Conservation (phyloP, 2,888 invertebrate genomes). For the Eupithecia pulchellata region DNA sequence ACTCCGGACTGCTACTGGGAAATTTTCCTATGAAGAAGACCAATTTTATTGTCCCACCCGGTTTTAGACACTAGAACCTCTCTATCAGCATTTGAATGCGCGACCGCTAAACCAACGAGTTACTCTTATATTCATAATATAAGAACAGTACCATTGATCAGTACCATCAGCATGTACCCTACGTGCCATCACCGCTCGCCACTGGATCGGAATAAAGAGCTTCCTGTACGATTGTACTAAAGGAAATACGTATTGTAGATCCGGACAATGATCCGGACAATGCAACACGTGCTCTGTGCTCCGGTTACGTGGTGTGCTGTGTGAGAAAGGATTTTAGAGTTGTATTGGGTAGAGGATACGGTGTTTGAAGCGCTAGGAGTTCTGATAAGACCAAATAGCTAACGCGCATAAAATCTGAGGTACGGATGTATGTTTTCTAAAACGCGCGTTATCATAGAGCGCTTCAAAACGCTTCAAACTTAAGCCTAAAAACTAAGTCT, state of each 20-base stretch:
- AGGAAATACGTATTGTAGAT: constrained; percentile 66
- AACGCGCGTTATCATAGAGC: too few relatives aligned
- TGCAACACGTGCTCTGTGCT: constrained; percentile 71
- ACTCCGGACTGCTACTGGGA: too few relatives aligned
- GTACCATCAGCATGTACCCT: constrained; percentile 45
- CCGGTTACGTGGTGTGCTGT: constrained; percentile 54
- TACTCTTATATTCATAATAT: not conserved
- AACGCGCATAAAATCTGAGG: not conserved
- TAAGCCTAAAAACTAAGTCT: not conserved
- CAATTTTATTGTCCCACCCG: too few relatives aligned
- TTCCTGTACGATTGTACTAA: constrained; percentile 77
- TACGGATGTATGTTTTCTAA: too few relatives aligned
- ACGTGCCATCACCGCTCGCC: constrained; percentile 66
- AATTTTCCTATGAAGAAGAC: too few relatives aligned
- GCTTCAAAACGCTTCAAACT: not conserved
- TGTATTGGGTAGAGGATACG: constrained; percentile 19
- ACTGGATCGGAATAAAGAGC: constrained; percentile 77
- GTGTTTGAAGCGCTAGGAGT: not conserved
- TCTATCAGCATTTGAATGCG: too few relatives aligned
- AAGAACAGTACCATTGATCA: not conserved
- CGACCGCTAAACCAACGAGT: not conserved
- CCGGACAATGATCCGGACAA: constrained; percentile 51
- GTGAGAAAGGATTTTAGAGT: constrained; percentile 65
- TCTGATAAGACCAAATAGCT: not conserved
- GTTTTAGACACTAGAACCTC: too few relatives aligned